These are phyloP conservation scores for Dinoponera quadriceps DNA, from an alignment of 1,140 invertebrate genomes.

Conservation along the genomic window DNA sequence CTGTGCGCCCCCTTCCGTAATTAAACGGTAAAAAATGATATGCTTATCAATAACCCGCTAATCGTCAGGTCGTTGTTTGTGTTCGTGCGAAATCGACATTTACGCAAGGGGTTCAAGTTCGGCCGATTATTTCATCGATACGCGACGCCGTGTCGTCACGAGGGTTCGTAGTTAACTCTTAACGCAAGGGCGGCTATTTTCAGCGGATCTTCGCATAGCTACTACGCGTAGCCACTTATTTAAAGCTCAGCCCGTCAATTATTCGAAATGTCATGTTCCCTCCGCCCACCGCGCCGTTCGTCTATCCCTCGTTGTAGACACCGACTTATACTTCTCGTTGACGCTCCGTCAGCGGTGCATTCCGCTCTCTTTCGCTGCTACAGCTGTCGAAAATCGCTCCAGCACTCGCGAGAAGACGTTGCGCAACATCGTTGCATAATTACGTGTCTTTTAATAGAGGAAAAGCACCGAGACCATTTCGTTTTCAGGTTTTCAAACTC, in stretches of 20 bases:
- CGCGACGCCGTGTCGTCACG: background rate
- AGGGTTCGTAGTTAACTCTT: slow-evolving; percentile 16
- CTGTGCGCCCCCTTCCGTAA: background rate
- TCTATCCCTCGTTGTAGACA: background rate
- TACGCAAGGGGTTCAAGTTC: slow-evolving; percentile 1
- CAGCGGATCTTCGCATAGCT: background rate
- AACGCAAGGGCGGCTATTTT: slow-evolving; percentile 1
- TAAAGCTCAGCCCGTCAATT: slow-evolving; percentile 27
- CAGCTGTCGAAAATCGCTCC: background rate
- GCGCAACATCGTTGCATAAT: background rate
- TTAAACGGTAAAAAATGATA: background rate
- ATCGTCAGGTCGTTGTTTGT: background rate
- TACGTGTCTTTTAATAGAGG: too few species aligned
- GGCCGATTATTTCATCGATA: slow-evolving; percentile 15
- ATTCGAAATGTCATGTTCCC: slow-evolving; percentile 27
- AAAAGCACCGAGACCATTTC: too few species aligned
- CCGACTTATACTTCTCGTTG: background rate
- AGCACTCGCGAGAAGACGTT: background rate
- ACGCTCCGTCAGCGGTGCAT: background rate
- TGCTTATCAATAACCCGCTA: background rate
- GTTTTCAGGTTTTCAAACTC: too few species aligned
- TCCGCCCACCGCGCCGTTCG: background rate
- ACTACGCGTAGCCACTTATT: background rate
- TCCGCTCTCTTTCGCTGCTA: background rate
- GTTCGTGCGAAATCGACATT: slow-evolving; percentile 15